These are phyloP conservation scores for Nipponacmea schrenckii DNA, from an alignment of 2,888 invertebrate genomes.

Conservation along the genomic window DNA sequence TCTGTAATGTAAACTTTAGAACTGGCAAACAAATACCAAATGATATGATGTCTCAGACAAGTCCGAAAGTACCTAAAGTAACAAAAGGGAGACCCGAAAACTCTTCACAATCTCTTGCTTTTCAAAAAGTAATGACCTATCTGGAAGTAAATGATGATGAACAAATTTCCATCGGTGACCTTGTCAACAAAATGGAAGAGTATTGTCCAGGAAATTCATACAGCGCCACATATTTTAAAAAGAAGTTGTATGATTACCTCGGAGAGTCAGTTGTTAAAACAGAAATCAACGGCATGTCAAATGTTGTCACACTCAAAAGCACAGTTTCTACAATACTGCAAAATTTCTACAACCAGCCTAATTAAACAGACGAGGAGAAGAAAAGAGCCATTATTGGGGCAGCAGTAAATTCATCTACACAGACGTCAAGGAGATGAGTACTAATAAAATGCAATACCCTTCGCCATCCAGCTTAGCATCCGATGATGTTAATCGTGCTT, in stretches of 20 bases:
- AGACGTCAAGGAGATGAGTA: not conserved
- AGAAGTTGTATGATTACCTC: not conserved
- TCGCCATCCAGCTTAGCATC: not conserved
- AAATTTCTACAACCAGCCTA: not conserved
- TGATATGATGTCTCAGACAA: not conserved
- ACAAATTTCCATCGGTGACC: not conserved
- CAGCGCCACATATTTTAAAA: not conserved
- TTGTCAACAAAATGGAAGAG: not conserved
- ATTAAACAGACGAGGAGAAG: not conserved
- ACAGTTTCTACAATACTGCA: not conserved
- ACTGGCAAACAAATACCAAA: not conserved
- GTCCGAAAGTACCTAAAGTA: not conserved
- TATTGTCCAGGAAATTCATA: not conserved
- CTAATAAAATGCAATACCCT: not conserved
- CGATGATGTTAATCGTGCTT: not conserved
- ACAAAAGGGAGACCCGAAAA: not conserved
- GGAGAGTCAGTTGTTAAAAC: not conserved
- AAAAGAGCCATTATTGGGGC: not conserved
- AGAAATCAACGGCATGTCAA: not conserved
- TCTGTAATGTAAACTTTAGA: not conserved
- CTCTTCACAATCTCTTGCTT: not conserved
- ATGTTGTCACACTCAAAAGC: constrained; percentile 3
- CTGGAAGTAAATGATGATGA: not conserved
- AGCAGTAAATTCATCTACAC: not conserved
- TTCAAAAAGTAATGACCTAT: not conserved